Evolutionary conservation across 2,888 invertebrate species (phyloP), one percentile per base, ranked within the genome.

Genomic region (Phortica magna): DNA sequence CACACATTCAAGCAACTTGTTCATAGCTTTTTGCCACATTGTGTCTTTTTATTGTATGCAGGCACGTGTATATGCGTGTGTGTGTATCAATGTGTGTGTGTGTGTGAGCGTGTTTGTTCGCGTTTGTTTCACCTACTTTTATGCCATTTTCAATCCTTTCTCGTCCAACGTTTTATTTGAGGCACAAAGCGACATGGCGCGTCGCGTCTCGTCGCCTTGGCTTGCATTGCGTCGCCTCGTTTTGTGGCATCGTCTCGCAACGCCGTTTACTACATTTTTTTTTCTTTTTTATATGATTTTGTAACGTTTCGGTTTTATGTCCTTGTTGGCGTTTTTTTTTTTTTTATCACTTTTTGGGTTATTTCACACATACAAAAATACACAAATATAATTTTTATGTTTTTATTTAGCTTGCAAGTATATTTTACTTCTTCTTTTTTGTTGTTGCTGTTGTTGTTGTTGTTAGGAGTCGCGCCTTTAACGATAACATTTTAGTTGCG

Each of bases 341-440:
- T 67, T 67, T 42, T 67, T 41, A 59, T 14, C 61, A 70, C 22
- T 57, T 73, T 65, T 74, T 57, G 55, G 55, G 48, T 75, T 73
- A 73, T 59, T 53, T n/a, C 48, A 76, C 17, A 31, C 48, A 61
- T n/a, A 78, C 65, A 39, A 65, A 72, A 43, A 76, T n/a, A 48
- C 6, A 70, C 14, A 70, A 22, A 19, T 10, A 70, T 42, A 39
- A 19, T 70, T 71, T 71, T 53, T 71, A 71, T 71, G 70, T 53
- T 71, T 71, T 71, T 31, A 71, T 71, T 71, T 71, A 57, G 68
- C 57, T 42, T 43, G 57, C 42, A 48, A 82, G 31, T 31, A 31
- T 81, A 84, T 85, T 83, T 85, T 81, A 84, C 81, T 85, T 84
- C 77, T 78, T 78, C 78, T 41, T 39, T 39, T 12, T 12, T 64